A percentile compares a stretch with the other conserved stretches of the same genome.
These are phyloP conservation scores for Fabriciana adippe DNA, from an alignment of 2,888 invertebrate genomes.

Conservation along the genomic window DNA sequence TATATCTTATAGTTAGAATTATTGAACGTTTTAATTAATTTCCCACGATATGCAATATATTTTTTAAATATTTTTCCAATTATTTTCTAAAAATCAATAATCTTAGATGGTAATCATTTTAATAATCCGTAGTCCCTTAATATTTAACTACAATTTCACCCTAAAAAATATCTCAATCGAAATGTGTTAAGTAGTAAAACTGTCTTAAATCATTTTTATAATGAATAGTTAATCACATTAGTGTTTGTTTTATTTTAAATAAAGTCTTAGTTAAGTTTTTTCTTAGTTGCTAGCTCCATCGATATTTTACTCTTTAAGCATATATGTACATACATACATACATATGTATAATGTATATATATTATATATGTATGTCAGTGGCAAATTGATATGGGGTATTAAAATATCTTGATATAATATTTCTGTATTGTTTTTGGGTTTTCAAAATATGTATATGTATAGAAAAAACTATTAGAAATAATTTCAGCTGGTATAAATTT, in stretches of 20 bases:
- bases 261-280: too few species aligned
- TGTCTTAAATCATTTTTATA: background rate
- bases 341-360: too few species aligned
- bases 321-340: slow-evolving; percentile 4
- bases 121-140: background rate
- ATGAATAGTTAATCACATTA: too few species aligned
- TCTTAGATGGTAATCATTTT: slow-evolving; percentile 1
- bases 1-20: background rate
- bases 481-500: too few species aligned
- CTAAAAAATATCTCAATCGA: slow-evolving; percentile 3
- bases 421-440: too few species aligned
- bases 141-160: background rate
- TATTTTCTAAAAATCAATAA: slow-evolving; percentile 14
- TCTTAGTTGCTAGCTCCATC: too few species aligned
- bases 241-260: too few species aligned
- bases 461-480: too few species aligned
- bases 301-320: too few species aligned
- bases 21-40: background rate
- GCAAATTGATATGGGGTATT: slow-evolving; percentile 10
- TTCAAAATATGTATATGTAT: too few species aligned
- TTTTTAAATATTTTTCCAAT: slow-evolving; percentile 24
- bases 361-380: slow-evolving; percentile 5
- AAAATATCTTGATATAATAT: too few species aligned
- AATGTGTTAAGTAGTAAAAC: slow-evolving; percentile 8
- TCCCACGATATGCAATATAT: slow-evolving; percentile 22